phyloP scores from a whole-genome alignment of 2,797 vertebrate genomes.

The Rallus crepitans region DNA sequence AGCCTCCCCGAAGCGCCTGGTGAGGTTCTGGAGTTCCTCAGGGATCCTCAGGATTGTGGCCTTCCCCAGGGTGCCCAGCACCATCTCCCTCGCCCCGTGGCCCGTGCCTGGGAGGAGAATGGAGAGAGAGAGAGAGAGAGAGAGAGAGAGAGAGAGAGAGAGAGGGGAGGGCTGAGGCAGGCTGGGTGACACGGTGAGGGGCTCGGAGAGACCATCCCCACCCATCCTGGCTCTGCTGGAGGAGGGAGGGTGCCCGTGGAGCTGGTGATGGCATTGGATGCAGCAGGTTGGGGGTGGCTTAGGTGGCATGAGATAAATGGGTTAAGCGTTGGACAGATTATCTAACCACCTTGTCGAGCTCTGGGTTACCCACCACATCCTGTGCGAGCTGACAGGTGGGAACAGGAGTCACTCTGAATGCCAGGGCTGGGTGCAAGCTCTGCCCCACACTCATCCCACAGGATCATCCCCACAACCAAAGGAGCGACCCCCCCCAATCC shows the following conservation, averaged over 20 bases:
- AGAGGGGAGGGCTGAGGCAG: neutral
- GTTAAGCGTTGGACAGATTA: neutral
- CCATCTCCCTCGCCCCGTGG: accelerated
- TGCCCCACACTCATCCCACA: neutral
- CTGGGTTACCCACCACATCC: neutral
- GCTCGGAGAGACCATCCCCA: accelerated
- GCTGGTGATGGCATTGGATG: accelerated
- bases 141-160: neutral
- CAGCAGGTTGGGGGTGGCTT: neutral
- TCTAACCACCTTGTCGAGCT: accelerated
- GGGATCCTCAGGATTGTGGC: neutral
- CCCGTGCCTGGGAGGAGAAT: neutral
- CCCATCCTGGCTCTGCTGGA: neutral
- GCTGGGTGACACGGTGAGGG: accelerated
- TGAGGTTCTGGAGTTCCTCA: accelerated
- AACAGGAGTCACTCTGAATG: accelerated
- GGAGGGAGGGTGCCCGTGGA: accelerated
- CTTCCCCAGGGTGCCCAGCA: neutral
- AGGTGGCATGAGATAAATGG: accelerated
- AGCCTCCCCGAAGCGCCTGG: accelerated
- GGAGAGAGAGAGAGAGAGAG: neutral
- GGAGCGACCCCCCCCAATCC: neutral
- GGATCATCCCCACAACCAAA: neutral
- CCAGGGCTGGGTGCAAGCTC: accelerated
- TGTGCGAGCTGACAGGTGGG: no score